Percentiles rank a stretch among this genome's conserved stretches.
Evolutionary conservation across 2,113 vertebrate species (phyloP).

Genomic region (Percopsis transmontana): DNA sequence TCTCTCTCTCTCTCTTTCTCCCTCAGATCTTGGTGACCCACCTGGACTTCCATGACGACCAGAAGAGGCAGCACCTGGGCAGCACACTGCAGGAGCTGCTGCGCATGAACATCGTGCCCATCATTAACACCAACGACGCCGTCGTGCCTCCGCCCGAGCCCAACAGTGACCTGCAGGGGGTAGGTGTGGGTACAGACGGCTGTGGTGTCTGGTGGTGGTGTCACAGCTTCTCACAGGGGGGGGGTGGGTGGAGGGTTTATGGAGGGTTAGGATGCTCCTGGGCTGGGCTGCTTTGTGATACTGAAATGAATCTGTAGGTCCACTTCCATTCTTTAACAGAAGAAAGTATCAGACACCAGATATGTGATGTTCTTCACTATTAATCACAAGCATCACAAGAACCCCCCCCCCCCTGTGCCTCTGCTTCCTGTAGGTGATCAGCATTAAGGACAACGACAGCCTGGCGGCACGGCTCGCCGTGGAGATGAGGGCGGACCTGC

Average conservation of each 20-base stretch:
- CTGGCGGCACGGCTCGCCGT: constrained; percentile 94
- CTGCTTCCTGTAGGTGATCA: constrained; percentile 86
- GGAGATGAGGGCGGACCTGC: constrained; percentile 96
- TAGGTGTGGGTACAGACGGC: constrained; percentile 90
- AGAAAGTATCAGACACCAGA: too few species aligned
- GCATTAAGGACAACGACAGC: constrained; percentile 98
- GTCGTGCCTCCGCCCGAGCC: constrained; percentile 96
- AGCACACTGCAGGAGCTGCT: constrained; percentile 93
- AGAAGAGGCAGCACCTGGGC: constrained; percentile 94
- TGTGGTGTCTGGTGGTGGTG: constrained; percentile 32
- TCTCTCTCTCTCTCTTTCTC: not conserved
- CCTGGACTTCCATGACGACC: constrained; percentile 95
- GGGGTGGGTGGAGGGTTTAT: constrained; percentile 12
- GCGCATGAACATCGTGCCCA: constrained; percentile 98
- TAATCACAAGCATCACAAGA: not conserved
- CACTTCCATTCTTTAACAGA: too few species aligned
- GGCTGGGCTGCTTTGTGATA: not conserved
- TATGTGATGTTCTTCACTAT: not conserved
- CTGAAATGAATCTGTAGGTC: too few species aligned
- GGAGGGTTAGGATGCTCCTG: not conserved
- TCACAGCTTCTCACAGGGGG: constrained; percentile 21
- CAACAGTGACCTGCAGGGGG: constrained; percentile 97
- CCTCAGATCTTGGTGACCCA: constrained; percentile 95
- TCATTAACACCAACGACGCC: constrained; percentile 97
- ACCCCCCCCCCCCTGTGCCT: not conserved